phyloP scores from a whole-genome alignment of 1,140 invertebrate genomes.

The Phenacoccus solenopsis region DNA sequence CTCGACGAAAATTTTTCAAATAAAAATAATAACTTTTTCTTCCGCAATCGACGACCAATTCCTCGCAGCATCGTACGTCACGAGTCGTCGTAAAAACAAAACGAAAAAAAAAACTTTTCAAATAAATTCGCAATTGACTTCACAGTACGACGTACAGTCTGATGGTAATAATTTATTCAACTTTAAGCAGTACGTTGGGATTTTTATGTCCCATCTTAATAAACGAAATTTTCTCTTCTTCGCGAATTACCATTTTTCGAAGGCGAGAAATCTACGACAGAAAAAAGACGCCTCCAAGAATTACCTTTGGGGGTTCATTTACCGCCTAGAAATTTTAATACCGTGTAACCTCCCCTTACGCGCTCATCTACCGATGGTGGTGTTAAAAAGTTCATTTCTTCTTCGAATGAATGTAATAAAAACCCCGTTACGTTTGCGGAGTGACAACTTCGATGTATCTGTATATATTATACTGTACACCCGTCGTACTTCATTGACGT shows the following conservation, averaged over 20 bases:
- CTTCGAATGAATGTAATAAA: constrained; percentile 10
- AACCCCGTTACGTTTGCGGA: not conserved
- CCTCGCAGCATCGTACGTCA: too few species aligned
- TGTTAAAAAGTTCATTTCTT: not conserved
- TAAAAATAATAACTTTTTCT: too few species aligned
- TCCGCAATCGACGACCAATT: too few species aligned
- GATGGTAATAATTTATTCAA: not conserved
- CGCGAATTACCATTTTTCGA: constrained; percentile 13
- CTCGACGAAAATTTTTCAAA: too few species aligned
- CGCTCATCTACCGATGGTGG: not conserved
- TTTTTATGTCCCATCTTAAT: constrained; percentile 18
- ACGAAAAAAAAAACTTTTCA: not conserved
- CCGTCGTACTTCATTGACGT: too few species aligned
- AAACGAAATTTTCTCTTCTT: constrained; percentile 14
- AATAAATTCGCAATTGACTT: constrained; percentile 7
- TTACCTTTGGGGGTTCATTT: constrained; percentile 16
- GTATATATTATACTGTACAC: too few species aligned
- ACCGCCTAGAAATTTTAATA: constrained; percentile 13
- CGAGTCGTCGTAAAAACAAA: too few species aligned
- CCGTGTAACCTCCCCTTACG: not conserved
- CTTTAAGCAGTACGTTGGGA: constrained; percentile 8
- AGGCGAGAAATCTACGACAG: not conserved
- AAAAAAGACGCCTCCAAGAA: not conserved
- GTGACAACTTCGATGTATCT: too few species aligned
- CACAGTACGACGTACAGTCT: not conserved